Conservation (phyloP, 2,888 invertebrate genomes). For the Apodemia zela region DNA sequence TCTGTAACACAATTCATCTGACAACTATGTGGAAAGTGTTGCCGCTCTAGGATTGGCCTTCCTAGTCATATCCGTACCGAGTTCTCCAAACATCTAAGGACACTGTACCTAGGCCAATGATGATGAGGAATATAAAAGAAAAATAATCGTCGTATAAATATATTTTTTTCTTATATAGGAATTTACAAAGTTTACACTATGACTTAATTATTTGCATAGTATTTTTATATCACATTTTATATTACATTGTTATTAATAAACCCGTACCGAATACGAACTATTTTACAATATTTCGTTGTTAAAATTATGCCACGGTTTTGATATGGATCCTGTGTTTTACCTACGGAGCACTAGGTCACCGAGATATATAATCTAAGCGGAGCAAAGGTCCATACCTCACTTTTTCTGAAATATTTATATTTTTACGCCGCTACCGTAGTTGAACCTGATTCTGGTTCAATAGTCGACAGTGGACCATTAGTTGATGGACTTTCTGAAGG, state of each 20-base stretch:
- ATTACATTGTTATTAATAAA: constrained; percentile 20
- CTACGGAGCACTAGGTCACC: too few species aligned
- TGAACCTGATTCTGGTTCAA: constrained; percentile 29
- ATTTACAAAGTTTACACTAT: constrained; percentile 22
- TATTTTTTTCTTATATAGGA: neutral
- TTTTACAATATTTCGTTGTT: neutral
- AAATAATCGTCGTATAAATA: too few species aligned
- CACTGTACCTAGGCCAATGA: too few species aligned
- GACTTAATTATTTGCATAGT: constrained; percentile 24
- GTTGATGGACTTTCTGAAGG: constrained; percentile 28
- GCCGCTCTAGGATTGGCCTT: too few species aligned
- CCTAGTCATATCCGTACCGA: too few species aligned
- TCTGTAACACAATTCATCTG: too few species aligned
- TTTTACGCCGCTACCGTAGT: constrained; percentile 32
- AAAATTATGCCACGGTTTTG: neutral
- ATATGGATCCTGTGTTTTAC: too few species aligned
- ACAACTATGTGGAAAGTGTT: too few species aligned
- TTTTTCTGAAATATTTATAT: constrained; percentile 16
- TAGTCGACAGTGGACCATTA: constrained; percentile 19
- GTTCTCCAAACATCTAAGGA: too few species aligned
- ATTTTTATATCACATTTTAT: constrained; percentile 29
- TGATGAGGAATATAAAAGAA: too few species aligned
- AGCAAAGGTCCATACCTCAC: neutral
- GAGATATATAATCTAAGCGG: too few species aligned
- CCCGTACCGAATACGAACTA: constrained; percentile 21